Base-by-base conservation (phyloP, 2,113 vertebrate species). In the Macquaria ambigua region DNA sequence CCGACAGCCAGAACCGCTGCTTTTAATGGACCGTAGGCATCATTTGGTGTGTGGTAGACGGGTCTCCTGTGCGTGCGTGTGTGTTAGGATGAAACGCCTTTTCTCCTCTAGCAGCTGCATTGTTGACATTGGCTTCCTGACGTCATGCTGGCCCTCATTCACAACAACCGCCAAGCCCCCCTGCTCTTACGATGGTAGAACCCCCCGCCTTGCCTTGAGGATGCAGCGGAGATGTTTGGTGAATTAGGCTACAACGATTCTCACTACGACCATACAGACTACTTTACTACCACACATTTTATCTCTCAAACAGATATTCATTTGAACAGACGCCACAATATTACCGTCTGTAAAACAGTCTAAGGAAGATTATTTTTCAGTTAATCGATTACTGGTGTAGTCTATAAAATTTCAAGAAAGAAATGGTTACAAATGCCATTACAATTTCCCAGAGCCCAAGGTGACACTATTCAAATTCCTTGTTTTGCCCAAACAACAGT, bases 101-200 rank as follows among this genome's bases (percentile, higher is more conserved):
- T 90, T 89, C 89, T 88, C 87, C 83, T 91, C 84, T 90, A 83
- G 81, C 82, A 89, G 93, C 94, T 94, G 93, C 93, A 93, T 93
- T 95, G 95, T 95, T 95, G 95, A 95, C 95, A 95, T 94, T 93
- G 90, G 82, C 84, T 91, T 67, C 75, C 74, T 95, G 95, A 95
- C 94, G 95, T 95, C 94, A 95, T 90, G 82, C 89, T 84, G 72
- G 84, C 89, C 87, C 94, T 90, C 93, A 93, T 93, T 94, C 91
- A 94, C 92, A 93, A 92, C 85, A 87, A 89, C 82, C 55, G 12
- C 82, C 76, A 1, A 82, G 79, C 79, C 88, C 89, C 84, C 86
- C 64, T 37, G 34, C 72, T 34, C 70, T 6, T 48, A n/a, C 61
- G 48, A 20, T 16, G 64, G 28, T n/a, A 72, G 53, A 74, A 21